Conservation (phyloP, 2,797 vertebrate genomes). For the Tinamus major region DNA sequence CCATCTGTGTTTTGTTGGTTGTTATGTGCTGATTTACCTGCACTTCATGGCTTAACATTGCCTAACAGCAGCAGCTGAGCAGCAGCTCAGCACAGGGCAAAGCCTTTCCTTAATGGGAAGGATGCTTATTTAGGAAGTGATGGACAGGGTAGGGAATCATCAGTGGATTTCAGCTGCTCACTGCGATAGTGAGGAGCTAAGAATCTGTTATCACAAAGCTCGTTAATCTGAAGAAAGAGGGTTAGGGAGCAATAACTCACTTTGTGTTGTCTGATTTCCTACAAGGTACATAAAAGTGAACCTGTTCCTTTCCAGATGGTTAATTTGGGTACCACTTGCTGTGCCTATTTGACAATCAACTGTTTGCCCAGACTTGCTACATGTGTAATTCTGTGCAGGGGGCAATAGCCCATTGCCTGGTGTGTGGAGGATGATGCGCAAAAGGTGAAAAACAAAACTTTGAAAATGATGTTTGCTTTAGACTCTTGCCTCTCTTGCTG, state of each 20-base stretch:
- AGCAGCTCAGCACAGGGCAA: not conserved
- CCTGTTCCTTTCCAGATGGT: not conserved
- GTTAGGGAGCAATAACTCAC: not conserved
- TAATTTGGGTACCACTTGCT: not conserved
- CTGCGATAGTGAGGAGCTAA: not conserved
- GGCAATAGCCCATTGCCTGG: fast-evolving
- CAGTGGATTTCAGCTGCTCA: not conserved
- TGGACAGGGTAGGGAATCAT: not conserved
- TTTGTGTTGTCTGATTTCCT: not conserved
- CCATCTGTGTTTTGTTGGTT: not conserved
- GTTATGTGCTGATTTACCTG: not conserved
- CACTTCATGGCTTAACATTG: not conserved
- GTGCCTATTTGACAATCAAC: not conserved
- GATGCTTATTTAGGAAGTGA: not conserved
- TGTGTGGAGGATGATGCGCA: not conserved
- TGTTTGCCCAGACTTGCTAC: not conserved
- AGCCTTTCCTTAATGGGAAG: not conserved
- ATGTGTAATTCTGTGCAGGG: not conserved
- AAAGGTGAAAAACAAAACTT: not conserved
- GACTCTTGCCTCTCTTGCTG: not conserved
- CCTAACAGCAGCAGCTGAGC: not conserved
- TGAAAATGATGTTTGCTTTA: not conserved
- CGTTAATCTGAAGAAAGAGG: not conserved
- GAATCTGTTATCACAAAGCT: not conserved
- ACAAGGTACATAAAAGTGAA: not conserved